These are phyloP conservation scores for Microplitis mediator DNA, from an alignment of 1,140 invertebrate genomes.

Conservation along the genomic window DNA sequence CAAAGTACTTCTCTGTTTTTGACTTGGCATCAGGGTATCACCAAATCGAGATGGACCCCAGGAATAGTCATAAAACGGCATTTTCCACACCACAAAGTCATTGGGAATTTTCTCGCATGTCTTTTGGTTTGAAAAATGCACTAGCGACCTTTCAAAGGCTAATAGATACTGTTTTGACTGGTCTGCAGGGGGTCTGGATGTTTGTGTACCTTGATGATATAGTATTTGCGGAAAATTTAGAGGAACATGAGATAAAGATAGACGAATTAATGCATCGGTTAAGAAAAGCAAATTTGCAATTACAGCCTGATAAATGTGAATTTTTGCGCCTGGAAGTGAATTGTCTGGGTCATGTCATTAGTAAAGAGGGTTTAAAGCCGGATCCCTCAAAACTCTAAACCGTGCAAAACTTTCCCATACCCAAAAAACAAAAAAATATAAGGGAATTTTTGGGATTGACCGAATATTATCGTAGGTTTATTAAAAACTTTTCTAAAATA, in stretches of 20 bases:
- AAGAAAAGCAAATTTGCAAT: neutral
- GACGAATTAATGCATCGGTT: neutral
- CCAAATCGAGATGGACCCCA: too few relatives aligned
- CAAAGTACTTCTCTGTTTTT: too few relatives aligned
- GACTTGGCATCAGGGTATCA: neutral
- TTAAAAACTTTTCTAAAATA: neutral
- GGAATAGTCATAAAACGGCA: too few relatives aligned
- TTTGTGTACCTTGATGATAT: neutral
- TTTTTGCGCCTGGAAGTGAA: neutral
- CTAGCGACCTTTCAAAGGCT: neutral
- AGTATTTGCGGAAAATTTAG: neutral
- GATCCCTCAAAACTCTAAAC: neutral
- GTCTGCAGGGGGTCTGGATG: neutral
- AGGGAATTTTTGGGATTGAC: neutral
- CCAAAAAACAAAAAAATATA: neutral
- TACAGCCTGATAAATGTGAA: neutral
- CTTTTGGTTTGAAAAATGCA: too few relatives aligned
- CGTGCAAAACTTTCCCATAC: neutral
- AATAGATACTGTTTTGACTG: neutral
- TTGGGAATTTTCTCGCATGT: too few relatives aligned
- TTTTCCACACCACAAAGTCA: too few relatives aligned
- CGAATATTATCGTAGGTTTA: neutral
- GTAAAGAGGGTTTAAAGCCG: neutral
- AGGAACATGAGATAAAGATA: neutral
- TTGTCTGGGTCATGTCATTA: neutral